Conservation (phyloP, 2,113 vertebrate genomes). For the Epinephelus moara region DNA sequence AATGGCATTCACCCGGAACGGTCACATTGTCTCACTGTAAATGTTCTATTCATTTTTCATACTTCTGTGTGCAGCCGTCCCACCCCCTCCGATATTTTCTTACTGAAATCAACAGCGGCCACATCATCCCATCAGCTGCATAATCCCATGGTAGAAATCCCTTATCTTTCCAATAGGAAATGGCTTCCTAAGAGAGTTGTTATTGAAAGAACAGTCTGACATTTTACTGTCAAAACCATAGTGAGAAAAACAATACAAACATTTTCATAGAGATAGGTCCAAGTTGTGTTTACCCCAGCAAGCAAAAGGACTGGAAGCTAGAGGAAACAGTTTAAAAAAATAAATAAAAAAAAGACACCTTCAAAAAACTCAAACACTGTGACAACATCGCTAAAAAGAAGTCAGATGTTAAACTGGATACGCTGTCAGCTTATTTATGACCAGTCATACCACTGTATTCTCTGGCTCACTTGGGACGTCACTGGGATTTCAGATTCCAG, state of each 20-base stretch:
- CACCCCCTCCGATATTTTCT: neutral
- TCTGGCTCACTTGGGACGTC: too few species aligned
- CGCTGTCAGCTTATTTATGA: too few species aligned
- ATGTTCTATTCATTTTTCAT: constrained; percentile 60
- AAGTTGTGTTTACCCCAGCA: neutral
- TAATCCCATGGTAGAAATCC: neutral
- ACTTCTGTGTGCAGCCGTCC: constrained; percentile 12
- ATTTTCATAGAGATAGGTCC: neutral
- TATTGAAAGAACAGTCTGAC: neutral
- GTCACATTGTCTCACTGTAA: constrained; percentile 77
- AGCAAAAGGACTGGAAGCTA: neutral
- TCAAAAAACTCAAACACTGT: neutral
- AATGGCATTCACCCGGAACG: constrained; percentile 66
- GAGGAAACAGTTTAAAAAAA: neutral
- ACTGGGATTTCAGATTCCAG: too few species aligned
- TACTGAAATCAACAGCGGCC: neutral
- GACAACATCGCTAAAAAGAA: neutral
- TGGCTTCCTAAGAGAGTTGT: neutral
- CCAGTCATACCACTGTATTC: too few species aligned
- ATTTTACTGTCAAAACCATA: neutral
- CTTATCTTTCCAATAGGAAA: neutral
- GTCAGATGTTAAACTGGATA: neutral
- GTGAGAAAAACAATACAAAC: neutral
- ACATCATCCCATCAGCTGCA: neutral
- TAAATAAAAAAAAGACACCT: neutral